Percentiles rank a stretch among this genome's conserved stretches.
These are phyloP conservation scores for Pachyuromys duprasi DNA, from an alignment of 2,797 vertebrate genomes.

Conservation along the genomic window DNA sequence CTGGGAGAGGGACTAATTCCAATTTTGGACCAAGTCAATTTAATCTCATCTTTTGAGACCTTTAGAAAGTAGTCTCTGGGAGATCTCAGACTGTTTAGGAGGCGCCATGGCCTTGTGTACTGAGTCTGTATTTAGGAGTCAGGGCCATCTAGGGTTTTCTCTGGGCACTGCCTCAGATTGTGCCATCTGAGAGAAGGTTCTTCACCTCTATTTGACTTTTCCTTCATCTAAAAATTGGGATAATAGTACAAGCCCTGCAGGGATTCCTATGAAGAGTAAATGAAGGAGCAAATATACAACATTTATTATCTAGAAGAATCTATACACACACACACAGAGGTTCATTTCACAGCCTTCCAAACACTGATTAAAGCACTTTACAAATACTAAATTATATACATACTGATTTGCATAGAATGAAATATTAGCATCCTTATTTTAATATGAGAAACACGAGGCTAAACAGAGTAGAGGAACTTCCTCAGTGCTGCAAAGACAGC, in stretches of 20 bases:
- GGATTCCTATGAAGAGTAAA: neutral
- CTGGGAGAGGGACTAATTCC: slow-evolving; percentile 78
- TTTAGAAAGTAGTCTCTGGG: slow-evolving; percentile 45
- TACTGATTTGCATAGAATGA: neutral
- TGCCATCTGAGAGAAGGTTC: neutral
- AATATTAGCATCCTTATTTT: neutral
- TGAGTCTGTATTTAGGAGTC: neutral
- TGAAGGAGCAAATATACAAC: neutral
- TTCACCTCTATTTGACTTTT: slow-evolving; percentile 52
- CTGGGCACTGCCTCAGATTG: neutral
- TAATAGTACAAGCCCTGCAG: neutral
- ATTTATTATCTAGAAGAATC: neutral
- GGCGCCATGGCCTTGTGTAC: neutral
- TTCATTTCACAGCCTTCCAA: neutral
- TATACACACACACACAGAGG: neutral
- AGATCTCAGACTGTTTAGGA: slow-evolving; percentile 17
- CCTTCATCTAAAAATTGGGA: slow-evolving; percentile 42
- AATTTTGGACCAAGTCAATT: slow-evolving; percentile 75
- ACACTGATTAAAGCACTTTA: slow-evolving; percentile 24
- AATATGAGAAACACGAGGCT: neutral
- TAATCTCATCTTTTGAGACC: slow-evolving; percentile 67
- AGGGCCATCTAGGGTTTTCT: slow-evolving; percentile 27
- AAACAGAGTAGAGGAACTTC: neutral
- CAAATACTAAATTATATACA: neutral
- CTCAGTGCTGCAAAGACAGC: neutral